Base-by-base conservation (phyloP, 2,888 invertebrate species). In the Harmothoe impar region DNA sequence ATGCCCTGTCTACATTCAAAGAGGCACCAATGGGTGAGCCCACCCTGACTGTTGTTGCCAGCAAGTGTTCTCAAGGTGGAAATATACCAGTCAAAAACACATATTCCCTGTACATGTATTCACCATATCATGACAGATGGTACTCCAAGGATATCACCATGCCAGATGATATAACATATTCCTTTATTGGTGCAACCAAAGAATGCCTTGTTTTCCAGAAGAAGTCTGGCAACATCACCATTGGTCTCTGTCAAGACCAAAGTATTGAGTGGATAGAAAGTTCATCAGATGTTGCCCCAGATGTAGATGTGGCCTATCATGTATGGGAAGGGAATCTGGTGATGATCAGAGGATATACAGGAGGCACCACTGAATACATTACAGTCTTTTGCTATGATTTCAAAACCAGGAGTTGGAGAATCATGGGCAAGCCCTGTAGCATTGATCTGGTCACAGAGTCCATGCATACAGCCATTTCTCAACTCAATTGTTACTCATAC, bases 301-400 rank as follows among this genome's bases (percentile, higher is more conserved):
- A 62, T 20, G 62, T 62, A 20, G 62, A 62, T 62, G 62, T 62
- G 23, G 62, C 62, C 15, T 62, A 62, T 62, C 62, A 62, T 62
- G n/a, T 62, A n/a, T 62, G 62, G 62, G 20, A 62, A 20, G 62
- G 62, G 23, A 62, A 62, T n/a, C 62, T 62, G 15, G 62, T 62
- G 23, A 62, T 62, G 62, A n/a, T 62, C 20, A 62, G 62, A 62
- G 62, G 62, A 20, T 62, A 62, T 15, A 62, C 62, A 62, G 62
- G 62, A 12, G n/a, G 20, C 23, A n/a, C 23, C 7, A 62, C 62
- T n/a, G 62, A 62, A 20, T n/a, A 62, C 20, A 20, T 62, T n/a
- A 62, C 62, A n/a, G 62, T 62, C 62, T 62, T 62, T 15, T 12
- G 62, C n/a, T 62, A n/a, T 62, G 62, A 62, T 62, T 62, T 62